Evolutionary conservation across 2,888 invertebrate genomes (phyloP).

Genomic region (Pyrrhia umbra): DNA sequence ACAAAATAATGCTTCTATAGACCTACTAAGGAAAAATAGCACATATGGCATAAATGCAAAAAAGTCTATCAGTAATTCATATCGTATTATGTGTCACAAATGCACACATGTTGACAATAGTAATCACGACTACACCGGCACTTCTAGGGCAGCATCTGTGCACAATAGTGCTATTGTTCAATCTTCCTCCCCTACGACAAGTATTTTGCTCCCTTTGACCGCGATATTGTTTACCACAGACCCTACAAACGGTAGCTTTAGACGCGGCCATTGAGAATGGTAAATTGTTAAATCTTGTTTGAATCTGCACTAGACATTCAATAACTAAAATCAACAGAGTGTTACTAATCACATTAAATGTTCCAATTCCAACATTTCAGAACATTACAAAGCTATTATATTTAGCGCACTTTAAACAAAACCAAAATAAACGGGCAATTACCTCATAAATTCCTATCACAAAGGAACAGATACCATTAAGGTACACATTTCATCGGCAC

Average conservation of each 20-base stretch:
- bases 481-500: constrained; percentile 39
- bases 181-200: constrained; percentile 64
- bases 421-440: constrained; percentile 47
- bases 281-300: constrained; percentile 7
- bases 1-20: background rate
- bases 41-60: constrained; percentile 47
- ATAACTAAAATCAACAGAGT: constrained; percentile 28
- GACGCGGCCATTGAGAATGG: constrained; percentile 1
- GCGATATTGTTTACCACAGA: constrained; percentile 39
- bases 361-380: constrained; percentile 30
- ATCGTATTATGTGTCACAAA: constrained; percentile 51
- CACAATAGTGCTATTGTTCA: constrained; percentile 70
- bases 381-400: constrained; percentile 42
- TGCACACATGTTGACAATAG: constrained; percentile 67
- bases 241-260: constrained; percentile 15
- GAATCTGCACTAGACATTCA: constrained; percentile 20
- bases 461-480: constrained; percentile 42
- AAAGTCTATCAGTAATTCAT: constrained; percentile 43
- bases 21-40: background rate
- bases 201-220: constrained; percentile 65
- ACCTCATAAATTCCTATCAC: constrained; percentile 47
- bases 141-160: constrained; percentile 78
- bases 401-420: constrained; percentile 47
- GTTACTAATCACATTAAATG: constrained; percentile 40
- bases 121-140: constrained; percentile 64